A percentile compares a stretch with the other conserved stretches of the same genome.
These are phyloP conservation scores for Rhyacichthys aspro DNA, from an alignment of 2,797 vertebrate species.

Conservation along the genomic window DNA sequence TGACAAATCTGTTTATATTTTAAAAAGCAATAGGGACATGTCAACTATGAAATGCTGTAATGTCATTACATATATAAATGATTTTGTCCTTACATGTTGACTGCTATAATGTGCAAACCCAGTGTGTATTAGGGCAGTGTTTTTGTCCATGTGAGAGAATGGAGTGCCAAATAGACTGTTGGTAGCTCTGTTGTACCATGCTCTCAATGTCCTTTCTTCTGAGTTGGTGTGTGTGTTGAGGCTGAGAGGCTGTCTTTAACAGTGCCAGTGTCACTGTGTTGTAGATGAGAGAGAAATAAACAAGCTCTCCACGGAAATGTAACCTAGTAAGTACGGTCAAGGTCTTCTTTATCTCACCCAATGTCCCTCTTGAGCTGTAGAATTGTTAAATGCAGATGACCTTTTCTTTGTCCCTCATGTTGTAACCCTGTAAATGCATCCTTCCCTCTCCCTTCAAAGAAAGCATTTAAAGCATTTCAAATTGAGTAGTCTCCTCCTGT, in stretches of 20 bases:
- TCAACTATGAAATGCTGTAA: no score
- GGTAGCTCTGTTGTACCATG: conserved; percentile 60
- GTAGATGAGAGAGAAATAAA: conserved; percentile 90
- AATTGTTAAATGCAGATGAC: conserved; percentile 52
- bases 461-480: conserved; percentile 23
- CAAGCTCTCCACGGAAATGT: conserved; percentile 90
- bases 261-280: conserved; percentile 95
- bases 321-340: conserved; percentile 94
- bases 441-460: conserved; percentile 23
- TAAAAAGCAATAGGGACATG: no score
- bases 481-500: background rate
- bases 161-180: conserved; percentile 49
- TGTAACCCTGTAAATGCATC: conserved; percentile 38
- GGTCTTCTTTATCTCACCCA: conserved; percentile 84
- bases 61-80: no score
- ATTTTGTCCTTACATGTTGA: no score
- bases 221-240: conserved; percentile 73
- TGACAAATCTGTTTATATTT: background rate
- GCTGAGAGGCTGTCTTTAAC: conserved; percentile 88
- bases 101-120: no score
- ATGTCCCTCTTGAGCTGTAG: conserved; percentile 69
- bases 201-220: conserved; percentile 68
- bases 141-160: background rate
- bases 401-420: conserved; percentile 31
- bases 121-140: background rate